phyloP scores from a whole-genome alignment of 2,113 vertebrate species.

The Bettongia penicillata region DNA sequence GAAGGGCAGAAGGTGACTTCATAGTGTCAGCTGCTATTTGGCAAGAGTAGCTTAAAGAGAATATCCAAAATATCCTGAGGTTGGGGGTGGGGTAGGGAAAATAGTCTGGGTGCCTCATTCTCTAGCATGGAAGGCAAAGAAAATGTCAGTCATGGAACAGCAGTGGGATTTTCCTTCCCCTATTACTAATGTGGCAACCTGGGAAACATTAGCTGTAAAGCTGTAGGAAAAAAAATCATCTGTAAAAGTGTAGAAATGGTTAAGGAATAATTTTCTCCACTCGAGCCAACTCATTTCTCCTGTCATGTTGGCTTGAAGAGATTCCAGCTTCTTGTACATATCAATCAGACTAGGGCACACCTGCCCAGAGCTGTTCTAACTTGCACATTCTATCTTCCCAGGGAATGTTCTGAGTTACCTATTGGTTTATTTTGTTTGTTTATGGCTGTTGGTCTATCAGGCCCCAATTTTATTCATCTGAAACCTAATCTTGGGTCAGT shows the following conservation, averaged over 20 bases:
- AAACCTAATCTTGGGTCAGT: constrained; percentile 36
- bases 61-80: constrained; percentile 37
- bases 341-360: constrained; percentile 8
- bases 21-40: constrained; percentile 49
- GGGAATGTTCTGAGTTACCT: constrained; percentile 34
- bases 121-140: neutral
- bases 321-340: constrained; percentile 20
- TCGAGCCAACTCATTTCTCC: constrained; percentile 14
- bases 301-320: neutral
- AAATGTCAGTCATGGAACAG: constrained; percentile 29
- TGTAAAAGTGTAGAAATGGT: constrained; percentile 19
- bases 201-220: constrained; percentile 32
- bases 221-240: neutral
- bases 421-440: constrained; percentile 48
- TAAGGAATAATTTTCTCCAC: constrained; percentile 16
- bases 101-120: constrained; percentile 52
- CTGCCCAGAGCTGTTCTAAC: constrained; percentile 59
- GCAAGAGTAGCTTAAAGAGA: constrained; percentile 39
- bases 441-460: constrained; percentile 34
- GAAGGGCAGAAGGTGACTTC: constrained; percentile 45
- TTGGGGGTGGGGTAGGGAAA: constrained; percentile 15
- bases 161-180: constrained; percentile 41
- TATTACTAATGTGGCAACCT: constrained; percentile 14
- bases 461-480: constrained; percentile 30
- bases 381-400: constrained; percentile 45